Percentiles rank a stretch among this genome's conserved stretches.
These are phyloP conservation scores for Lithobates sylvaticus DNA, from an alignment of 2,797 vertebrate genomes.

Conservation along the genomic window DNA sequence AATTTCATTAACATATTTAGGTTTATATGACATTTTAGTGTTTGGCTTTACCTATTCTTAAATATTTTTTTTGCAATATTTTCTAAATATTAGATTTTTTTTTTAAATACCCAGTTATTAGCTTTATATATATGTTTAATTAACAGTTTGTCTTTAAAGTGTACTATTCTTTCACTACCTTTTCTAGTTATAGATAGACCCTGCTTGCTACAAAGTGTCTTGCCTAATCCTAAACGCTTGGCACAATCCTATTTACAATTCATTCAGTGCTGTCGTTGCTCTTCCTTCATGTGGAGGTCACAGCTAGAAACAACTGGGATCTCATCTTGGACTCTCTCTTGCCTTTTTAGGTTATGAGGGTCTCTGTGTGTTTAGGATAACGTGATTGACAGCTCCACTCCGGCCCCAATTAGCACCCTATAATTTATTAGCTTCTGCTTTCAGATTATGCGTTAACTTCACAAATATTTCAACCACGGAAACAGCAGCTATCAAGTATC, in stretches of 20 bases:
- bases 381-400: conserved; percentile 81
- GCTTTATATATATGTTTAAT: not conserved
- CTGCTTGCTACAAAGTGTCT: not conserved
- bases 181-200: conserved; percentile 10
- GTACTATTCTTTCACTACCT: not conserved
- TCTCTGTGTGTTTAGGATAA: conserved; percentile 80
- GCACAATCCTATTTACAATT: conserved; percentile 33
- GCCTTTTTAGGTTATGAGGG: conserved; percentile 86
- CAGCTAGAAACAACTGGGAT: conserved; percentile 79
- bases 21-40: too few species aligned
- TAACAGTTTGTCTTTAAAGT: not conserved
- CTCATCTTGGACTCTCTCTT: conserved; percentile 76
- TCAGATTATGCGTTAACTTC: conserved; percentile 87
- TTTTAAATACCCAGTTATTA: not conserved
- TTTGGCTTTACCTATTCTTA: too few species aligned
- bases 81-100: not conserved
- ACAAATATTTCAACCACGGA: conserved; percentile 86
- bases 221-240: conserved; percentile 33
- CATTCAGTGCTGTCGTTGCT: conserved; percentile 59
- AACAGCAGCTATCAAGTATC: conserved; percentile 84
- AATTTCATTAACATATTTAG: too few species aligned
- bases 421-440: conserved; percentile 88
- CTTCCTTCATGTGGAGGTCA: conserved; percentile 74
- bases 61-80: too few species aligned
- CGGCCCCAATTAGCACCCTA: conserved; percentile 85